Evolutionary conservation across 2,113 vertebrate species (phyloP).

Genomic region (Pangasianodon hypophthalmus): DNA sequence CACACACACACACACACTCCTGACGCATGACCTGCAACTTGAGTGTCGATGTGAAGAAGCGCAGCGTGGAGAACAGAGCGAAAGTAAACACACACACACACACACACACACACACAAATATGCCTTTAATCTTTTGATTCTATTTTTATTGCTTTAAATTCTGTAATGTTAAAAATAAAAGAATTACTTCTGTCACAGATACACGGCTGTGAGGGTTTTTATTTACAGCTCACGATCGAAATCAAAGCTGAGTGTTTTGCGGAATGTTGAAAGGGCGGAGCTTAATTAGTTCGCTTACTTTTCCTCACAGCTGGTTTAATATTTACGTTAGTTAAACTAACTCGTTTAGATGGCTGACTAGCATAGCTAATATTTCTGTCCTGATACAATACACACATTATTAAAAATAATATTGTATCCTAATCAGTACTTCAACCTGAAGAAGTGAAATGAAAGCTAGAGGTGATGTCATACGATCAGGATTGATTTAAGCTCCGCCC

Average conservation of each 20-base stretch:
- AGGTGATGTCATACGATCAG: background rate
- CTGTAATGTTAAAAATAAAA: too few relatives aligned
- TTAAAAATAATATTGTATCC: background rate
- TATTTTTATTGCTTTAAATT: background rate
- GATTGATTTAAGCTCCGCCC: background rate
- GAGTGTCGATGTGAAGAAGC: background rate
- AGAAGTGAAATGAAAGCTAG: background rate
- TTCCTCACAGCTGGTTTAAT: background rate
- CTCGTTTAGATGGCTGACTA: background rate
- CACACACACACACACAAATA: too few relatives aligned
- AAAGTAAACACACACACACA: too few relatives aligned
- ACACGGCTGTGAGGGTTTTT: background rate
- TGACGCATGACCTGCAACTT: conserved; percentile 36
- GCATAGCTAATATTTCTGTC: background rate
- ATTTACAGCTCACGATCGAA: background rate
- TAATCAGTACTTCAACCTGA: background rate
- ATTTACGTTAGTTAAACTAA: background rate
- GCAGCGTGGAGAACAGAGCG: background rate
- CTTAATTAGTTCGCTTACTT: background rate
- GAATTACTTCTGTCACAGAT: background rate
- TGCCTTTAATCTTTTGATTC: background rate
- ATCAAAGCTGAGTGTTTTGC: background rate
- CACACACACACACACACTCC: conserved; percentile 31
- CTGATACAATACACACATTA: background rate
- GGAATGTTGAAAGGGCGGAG: background rate